Percentiles rank a stretch among this genome's conserved stretches.
Evolutionary conservation across 2,113 vertebrate genomes (phyloP).

Genomic region (Tympanuchus pallidicinctus): DNA sequence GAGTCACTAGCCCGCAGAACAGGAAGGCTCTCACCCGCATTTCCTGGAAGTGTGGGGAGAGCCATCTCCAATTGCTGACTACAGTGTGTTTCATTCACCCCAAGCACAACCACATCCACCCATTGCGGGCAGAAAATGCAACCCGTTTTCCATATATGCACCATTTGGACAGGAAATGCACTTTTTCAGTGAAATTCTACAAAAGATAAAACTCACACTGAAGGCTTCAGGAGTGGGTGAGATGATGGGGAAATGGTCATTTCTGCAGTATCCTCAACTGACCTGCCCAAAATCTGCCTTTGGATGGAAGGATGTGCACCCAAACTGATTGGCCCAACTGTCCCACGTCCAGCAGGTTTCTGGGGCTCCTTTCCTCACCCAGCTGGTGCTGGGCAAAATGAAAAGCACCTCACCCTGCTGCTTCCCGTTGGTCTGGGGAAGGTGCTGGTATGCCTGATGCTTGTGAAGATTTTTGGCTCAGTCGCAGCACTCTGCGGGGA

Average conservation of each 20-base stretch:
- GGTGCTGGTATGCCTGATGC: background rate
- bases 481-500: rapidly evolving
- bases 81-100: background rate
- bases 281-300: background rate
- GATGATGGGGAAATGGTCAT: background rate
- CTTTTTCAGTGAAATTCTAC: background rate
- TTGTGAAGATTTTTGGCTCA: background rate
- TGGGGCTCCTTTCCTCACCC: background rate
- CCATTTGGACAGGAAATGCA: background rate
- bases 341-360: background rate
- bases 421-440: background rate
- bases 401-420: rapidly evolving
- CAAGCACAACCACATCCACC: background rate
- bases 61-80: background rate
- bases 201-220: background rate
- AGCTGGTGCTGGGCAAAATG: background rate
- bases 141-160: background rate
- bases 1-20: background rate
- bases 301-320: rapidly evolving
- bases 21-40: background rate
- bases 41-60: background rate
- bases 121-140: background rate
- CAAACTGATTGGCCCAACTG: background rate
- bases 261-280: background rate
- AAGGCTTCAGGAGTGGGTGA: background rate